Percentiles rank a stretch among this genome's conserved stretches.
These are phyloP conservation scores for Kryptopterus vitreolus DNA, from an alignment of 2,797 vertebrate species.

Conservation along the genomic window DNA sequence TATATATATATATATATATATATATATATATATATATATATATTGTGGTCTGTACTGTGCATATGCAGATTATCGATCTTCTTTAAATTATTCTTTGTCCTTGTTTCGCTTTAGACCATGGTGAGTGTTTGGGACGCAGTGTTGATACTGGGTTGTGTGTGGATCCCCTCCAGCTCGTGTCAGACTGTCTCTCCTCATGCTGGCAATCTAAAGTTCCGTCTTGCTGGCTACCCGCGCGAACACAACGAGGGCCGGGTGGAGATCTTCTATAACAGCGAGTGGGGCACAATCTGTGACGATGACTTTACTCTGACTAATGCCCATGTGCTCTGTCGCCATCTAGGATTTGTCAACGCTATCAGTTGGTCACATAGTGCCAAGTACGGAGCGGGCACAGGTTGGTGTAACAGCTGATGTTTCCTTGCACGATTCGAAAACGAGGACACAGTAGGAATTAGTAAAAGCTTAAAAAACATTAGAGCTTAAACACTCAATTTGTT, in stretches of 20 bases:
- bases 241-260: slow-evolving; percentile 93
- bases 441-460: not conserved
- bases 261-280: slow-evolving; percentile 88
- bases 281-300: slow-evolving; percentile 96
- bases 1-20: too few relatives aligned
- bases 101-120: slow-evolving; percentile 41
- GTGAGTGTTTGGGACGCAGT: slow-evolving; percentile 28
- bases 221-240: slow-evolving; percentile 92
- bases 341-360: slow-evolving; percentile 88
- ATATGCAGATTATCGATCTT: not conserved
- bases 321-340: slow-evolving; percentile 87
- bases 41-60: not conserved
- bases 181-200: slow-evolving; percentile 65
- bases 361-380: slow-evolving; percentile 98
- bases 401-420: slow-evolving; percentile 24
- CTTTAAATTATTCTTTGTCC: slow-evolving; percentile 3
- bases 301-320: slow-evolving; percentile 92
- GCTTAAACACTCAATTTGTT: not conserved
- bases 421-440: not conserved
- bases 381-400: slow-evolving; percentile 90
- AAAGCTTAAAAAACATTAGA: not conserved
- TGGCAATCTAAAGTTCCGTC: slow-evolving; percentile 77
- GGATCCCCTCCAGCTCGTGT: slow-evolving; percentile 66
- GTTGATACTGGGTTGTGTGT: slow-evolving; percentile 70
- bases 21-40: too few relatives aligned